These are phyloP conservation scores for Lamproptera curius DNA, from an alignment of 2,888 invertebrate genomes.

Conservation along the genomic window DNA sequence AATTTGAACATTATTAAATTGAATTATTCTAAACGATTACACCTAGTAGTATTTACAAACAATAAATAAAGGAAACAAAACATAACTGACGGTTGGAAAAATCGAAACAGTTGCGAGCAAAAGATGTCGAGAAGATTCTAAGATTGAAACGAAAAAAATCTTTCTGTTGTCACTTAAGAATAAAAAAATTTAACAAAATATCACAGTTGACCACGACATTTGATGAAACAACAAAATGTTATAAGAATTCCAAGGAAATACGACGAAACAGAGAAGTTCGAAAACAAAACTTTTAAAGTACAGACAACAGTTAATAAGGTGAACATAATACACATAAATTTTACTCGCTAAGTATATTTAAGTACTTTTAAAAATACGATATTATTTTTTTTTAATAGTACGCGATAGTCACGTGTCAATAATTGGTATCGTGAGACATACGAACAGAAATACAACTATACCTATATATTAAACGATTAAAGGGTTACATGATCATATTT, in stretches of 20 bases:
- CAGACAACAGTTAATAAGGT: constrained; percentile 27
- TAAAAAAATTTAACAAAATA: constrained; percentile 77
- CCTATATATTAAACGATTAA: constrained; percentile 32
- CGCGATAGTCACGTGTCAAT: constrained; percentile 57
- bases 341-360: constrained; percentile 59
- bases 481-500: constrained; percentile 20
- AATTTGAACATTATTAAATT: constrained; percentile 55
- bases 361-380: constrained; percentile 73
- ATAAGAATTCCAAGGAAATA: constrained; percentile 36
- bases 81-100: constrained; percentile 49
- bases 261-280: constrained; percentile 30
- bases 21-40: constrained; percentile 48
- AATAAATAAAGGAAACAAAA: constrained; percentile 75
- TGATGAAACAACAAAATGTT: constrained; percentile 53
- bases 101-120: constrained; percentile 45
- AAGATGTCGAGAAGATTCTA: constrained; percentile 40
- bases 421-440: constrained; percentile 47
- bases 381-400: constrained; percentile 61
- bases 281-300: constrained; percentile 16
- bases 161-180: constrained; percentile 62
- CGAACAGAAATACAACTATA: constrained; percentile 44
- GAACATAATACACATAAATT: constrained; percentile 40
- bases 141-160: constrained; percentile 52
- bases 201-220: constrained; percentile 77
- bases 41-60: constrained; percentile 69